A percentile compares a stretch with the other conserved stretches of the same genome.
phyloP scores from a whole-genome alignment of 2,888 invertebrate genomes.

The Rhimphoctona megacephalus region DNA sequence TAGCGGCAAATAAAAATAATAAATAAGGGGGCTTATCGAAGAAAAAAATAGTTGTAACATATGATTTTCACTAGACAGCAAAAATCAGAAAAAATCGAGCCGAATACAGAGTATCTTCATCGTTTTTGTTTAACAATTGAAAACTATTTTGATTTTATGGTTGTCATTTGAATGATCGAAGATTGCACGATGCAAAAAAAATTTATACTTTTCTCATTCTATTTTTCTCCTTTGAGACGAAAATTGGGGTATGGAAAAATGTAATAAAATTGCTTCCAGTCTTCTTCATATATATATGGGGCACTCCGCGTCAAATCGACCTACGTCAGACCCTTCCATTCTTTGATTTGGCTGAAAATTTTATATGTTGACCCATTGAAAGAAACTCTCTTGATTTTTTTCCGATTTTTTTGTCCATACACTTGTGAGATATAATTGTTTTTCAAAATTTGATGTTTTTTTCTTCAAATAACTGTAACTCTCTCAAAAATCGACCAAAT shows the following conservation, averaged over 20 bases:
- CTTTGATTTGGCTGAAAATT: too few relatives aligned
- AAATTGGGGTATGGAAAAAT: slow-evolving; percentile 21
- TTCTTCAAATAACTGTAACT: too few relatives aligned
- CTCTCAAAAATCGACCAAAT: too few relatives aligned
- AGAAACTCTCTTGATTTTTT: too few relatives aligned
- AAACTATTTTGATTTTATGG: background rate
- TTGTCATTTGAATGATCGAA: background rate
- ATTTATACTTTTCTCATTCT: background rate
- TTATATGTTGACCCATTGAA: too few relatives aligned
- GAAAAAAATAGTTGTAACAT: background rate
- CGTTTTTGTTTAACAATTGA: background rate
- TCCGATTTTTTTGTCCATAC: too few relatives aligned
- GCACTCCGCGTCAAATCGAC: too few relatives aligned
- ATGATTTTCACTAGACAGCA: background rate
- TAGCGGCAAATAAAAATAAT: background rate
- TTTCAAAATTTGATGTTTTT: too few relatives aligned
- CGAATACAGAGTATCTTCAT: background rate
- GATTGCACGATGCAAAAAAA: background rate
- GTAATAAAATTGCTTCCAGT: slow-evolving; percentile 9
- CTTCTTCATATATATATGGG: background rate
- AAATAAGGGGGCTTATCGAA: background rate
- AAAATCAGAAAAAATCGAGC: background rate
- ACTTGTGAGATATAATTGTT: too few relatives aligned
- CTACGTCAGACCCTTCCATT: too few relatives aligned
- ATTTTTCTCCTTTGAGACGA: background rate